Percentiles rank a stretch among this genome's conserved stretches.
Conservation (phyloP, 1,140 invertebrate species). For the fruit fly (Drosophila melanogaster) region Release_6_plus_ISO1_MT NT_033777.3:13934001-13934500, state of each 20-base stretch:
- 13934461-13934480: constrained; percentile 81
- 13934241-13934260: constrained; percentile 23
- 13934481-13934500: constrained; percentile 84
- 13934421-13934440: constrained; percentile 63
- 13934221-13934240: neutral
- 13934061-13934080: constrained; percentile 1
- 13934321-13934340: constrained; percentile 10
- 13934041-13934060: neutral
- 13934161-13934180: constrained; percentile 77
- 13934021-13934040: neutral
- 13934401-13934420: constrained; percentile 16
- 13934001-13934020: constrained; percentile 31
- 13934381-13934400: neutral
- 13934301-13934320: constrained; percentile 48
- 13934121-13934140: constrained; percentile 65
- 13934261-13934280: constrained; percentile 74
- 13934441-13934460: constrained; percentile 77
- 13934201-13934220: constrained; percentile 32
- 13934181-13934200: constrained; percentile 79
- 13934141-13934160: constrained; percentile 80
- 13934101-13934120: constrained; percentile 21
- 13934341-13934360: constrained; percentile 61
- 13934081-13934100: neutral
- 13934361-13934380: constrained; percentile 12
- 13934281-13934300: constrained; percentile 82